phyloP scores from a whole-genome alignment of 2,113 vertebrate genomes.

The Eurystomus gularis region DNA sequence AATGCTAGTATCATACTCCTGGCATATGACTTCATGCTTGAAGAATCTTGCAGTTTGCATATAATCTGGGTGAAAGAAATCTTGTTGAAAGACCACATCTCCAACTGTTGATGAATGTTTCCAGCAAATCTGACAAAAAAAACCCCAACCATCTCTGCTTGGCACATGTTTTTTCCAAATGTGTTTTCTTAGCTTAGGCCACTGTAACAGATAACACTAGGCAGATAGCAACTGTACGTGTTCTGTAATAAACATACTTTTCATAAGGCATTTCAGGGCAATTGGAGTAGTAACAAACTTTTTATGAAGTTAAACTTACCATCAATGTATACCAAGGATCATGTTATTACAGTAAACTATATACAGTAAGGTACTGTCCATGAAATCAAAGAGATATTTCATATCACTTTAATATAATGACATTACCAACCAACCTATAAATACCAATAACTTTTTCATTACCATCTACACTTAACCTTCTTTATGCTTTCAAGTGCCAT shows the following conservation, averaged over 20 bases:
- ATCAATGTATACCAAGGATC: background rate
- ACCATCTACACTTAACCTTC: background rate
- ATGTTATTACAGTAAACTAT: background rate
- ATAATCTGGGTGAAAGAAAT: background rate
- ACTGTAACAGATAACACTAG: background rate
- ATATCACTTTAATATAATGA: background rate
- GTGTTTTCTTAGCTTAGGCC: background rate
- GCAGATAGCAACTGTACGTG: background rate
- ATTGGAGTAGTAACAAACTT: background rate
- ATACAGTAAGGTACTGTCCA: background rate
- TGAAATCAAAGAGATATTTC: conserved; percentile 18
- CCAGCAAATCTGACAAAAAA: background rate
- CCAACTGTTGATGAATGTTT: background rate
- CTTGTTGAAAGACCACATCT: background rate
- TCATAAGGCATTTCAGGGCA: conserved; percentile 7
- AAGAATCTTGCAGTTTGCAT: background rate
- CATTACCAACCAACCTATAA: background rate
- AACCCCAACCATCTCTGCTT: background rate
- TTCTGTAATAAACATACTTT: background rate
- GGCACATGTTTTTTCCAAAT: background rate
- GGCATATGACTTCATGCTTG: background rate
- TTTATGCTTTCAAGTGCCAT: conserved; percentile 7
- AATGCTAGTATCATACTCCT: background rate
- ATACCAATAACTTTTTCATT: conserved; percentile 2
- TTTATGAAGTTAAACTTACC: background rate